phyloP scores from a whole-genome alignment of 2,888 invertebrate genomes.

The Cerastis leucographa region DNA sequence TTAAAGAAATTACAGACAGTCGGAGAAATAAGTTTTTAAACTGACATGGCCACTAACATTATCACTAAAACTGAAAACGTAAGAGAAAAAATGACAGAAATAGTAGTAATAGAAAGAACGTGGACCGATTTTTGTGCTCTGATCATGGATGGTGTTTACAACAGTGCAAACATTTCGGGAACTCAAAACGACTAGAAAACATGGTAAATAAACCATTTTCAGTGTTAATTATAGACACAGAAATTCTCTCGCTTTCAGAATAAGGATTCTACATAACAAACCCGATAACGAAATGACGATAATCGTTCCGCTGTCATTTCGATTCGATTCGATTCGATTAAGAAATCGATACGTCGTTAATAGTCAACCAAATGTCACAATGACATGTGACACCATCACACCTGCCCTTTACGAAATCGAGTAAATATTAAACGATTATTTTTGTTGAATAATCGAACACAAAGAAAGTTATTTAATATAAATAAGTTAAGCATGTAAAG shows the following conservation, averaged over 20 bases:
- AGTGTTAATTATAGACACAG: neutral
- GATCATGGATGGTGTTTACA: no score
- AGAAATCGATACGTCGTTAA: constrained; percentile 44
- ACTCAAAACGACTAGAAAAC: no score
- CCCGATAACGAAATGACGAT: neutral
- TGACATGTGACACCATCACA: constrained; percentile 43
- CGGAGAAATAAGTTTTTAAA: no score
- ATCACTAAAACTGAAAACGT: no score
- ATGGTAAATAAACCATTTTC: no score
- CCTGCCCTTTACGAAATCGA: constrained; percentile 50
- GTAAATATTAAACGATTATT: constrained; percentile 46
- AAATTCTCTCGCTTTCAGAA: neutral
- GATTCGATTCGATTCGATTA: constrained; percentile 48
- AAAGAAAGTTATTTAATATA: constrained; percentile 52
- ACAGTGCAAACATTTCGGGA: no score
- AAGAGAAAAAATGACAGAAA: no score
- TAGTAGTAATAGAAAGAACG: no score
- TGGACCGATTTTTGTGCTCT: no score
- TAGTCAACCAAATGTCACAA: constrained; percentile 49
- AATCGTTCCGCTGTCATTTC: neutral
- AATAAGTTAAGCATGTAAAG: constrained; percentile 42
- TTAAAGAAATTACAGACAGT: neutral
- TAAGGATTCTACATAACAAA: neutral
- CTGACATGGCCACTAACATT: no score
- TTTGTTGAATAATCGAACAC: constrained; percentile 11